These are phyloP conservation scores for Hymenochirus boettgeri DNA, from an alignment of 2,113 vertebrate genomes.

Conservation along the genomic window DNA sequence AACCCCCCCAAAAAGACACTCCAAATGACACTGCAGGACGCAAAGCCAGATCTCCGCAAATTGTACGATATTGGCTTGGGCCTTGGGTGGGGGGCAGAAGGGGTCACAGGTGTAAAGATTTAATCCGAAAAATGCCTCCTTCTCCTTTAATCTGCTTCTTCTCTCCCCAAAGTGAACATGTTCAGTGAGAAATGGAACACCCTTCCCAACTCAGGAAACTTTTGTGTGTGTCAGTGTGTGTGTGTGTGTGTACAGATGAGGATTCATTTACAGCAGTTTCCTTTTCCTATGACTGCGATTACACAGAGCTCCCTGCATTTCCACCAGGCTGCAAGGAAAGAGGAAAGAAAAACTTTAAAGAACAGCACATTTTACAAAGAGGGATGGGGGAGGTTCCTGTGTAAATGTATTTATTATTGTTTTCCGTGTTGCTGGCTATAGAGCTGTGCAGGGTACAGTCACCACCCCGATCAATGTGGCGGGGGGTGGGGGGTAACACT, in stretches of 20 bases:
- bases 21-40: not conserved
- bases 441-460: conserved; percentile 18
- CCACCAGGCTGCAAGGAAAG: conserved; percentile 33
- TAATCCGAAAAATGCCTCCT: conserved; percentile 6
- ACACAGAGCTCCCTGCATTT: conserved; percentile 22
- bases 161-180: conserved; percentile 39
- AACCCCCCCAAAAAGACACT: too few species aligned
- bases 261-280: conserved; percentile 72
- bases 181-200: conserved; percentile 28
- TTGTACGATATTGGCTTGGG: not conserved
- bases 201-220: conserved; percentile 25
- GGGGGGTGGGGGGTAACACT: too few species aligned
- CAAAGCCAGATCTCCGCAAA: not conserved
- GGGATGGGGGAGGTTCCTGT: conserved; percentile 35
- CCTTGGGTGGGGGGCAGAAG: not conserved
- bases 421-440: conserved; percentile 33
- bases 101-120: conserved; percentile 13
- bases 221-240: conserved; percentile 54
- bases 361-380: conserved; percentile 38
- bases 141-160: conserved; percentile 3
- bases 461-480: conserved; percentile 20
- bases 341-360: conserved; percentile 32
- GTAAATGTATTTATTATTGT: conserved; percentile 43
- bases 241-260: conserved; percentile 57
- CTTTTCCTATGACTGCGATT: conserved; percentile 63